Base-by-base conservation (phyloP, 1,140 invertebrate species). In the Scaptomyza pallida region DNA sequence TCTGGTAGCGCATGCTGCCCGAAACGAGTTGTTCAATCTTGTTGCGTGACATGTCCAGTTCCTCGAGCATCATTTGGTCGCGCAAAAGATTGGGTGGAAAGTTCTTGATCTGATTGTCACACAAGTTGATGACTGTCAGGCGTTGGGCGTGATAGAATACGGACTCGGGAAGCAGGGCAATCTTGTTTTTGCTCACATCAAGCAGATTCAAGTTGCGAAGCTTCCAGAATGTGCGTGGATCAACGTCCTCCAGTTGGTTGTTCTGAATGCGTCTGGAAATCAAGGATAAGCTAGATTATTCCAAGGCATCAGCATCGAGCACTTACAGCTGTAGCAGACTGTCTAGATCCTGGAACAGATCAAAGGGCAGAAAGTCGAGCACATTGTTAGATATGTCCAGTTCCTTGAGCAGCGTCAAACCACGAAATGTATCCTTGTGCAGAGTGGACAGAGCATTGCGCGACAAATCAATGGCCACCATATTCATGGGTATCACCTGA, bases 351-450 rank as follows among this genome's bases (percentile, higher is more conserved):
- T 95, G 93, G 60, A 97, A 96, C 61, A 97, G 92, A 64, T 93
- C 93, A 5, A 94, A 92, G 1, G 96, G 95, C 17, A 97, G 90
- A 89, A 95, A 95, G 79, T 97, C 95, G 3, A 97, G 93, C 47
- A 94, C 91, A 89, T 97, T 97, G 79, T 96, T 94, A 57, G 95
- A 96, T 64, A 97, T 91, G 88, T 97, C 96, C 90, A 97, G 91
- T 86, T 96, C 94, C 3, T 92, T 93, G 5, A 97, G 91, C 21
- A 94, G 93, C 0, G 93, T 93, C 86, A 97, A 92, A 3, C 94
- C 94, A 52, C 93, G 93, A 80, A 97, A 96, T 0, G 95, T 94
- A 61, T 95, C 94, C 86, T 95, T 95, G 88, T 96, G 95, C 13
- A 97, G 91, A 0, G 95, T 95, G 8, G 93, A 93, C 15, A 97